These are phyloP conservation scores for Varecia variegata DNA, from an alignment of 2,797 vertebrate genomes.

Conservation along the genomic window DNA sequence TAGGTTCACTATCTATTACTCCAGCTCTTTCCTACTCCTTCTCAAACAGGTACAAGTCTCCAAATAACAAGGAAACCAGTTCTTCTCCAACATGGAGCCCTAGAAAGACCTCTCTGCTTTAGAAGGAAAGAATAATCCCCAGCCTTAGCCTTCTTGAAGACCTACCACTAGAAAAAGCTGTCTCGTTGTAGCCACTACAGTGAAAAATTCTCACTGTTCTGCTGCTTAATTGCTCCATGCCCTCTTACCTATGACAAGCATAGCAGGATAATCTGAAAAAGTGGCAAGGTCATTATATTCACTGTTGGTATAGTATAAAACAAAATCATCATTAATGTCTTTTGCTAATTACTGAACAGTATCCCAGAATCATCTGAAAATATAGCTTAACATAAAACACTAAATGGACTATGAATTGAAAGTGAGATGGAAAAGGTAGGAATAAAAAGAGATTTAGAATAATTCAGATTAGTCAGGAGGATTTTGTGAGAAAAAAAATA, in stretches of 20 bases:
- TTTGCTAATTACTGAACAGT: background rate
- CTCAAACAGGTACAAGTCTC: background rate
- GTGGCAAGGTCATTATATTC: background rate
- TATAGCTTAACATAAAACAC: background rate
- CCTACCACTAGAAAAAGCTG: background rate
- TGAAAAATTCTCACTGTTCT: background rate
- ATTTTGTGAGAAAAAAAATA: background rate
- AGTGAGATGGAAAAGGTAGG: background rate
- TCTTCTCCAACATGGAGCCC: background rate
- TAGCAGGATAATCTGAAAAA: background rate
- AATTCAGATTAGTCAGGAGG: background rate
- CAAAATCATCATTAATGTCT: background rate
- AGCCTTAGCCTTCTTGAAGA: background rate
- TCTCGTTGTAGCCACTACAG: background rate
- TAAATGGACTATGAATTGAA: background rate
- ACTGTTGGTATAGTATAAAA: background rate
- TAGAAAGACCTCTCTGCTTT: background rate
- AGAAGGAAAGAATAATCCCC: background rate
- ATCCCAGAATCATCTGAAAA: conserved; percentile 10
- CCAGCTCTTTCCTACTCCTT: background rate
- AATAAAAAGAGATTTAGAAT: conserved; percentile 2
- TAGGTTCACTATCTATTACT: background rate
- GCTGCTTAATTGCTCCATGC: background rate
- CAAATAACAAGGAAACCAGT: background rate
- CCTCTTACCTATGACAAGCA: background rate